phyloP scores from a whole-genome alignment of 2,797 vertebrate genomes.

The Monodelphis domestica region DNA sequence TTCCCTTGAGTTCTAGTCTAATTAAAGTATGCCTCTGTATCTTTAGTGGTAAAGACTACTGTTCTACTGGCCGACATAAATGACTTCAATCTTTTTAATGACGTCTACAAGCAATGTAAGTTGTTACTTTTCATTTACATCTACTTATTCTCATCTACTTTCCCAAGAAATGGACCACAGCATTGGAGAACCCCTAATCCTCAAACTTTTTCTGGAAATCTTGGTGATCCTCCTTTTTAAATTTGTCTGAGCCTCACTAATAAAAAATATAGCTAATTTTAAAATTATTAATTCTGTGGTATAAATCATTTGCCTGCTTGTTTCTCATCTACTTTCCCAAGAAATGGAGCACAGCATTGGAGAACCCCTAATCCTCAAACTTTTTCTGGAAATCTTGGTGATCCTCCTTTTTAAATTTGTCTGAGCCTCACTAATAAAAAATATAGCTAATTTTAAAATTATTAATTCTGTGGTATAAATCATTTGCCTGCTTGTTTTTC shows the following conservation, averaged over 20 bases:
- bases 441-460: background rate
- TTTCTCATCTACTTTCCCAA: background rate
- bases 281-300: background rate
- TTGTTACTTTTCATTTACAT: slow-evolving; percentile 68
- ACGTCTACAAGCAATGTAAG: slow-evolving; percentile 96
- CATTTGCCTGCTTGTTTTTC: background rate
- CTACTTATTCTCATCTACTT: background rate
- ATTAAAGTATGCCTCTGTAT: slow-evolving; percentile 46
- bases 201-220: background rate
- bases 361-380: background rate
- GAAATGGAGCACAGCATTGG: background rate
- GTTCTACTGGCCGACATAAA: slow-evolving; percentile 95
- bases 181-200: background rate
- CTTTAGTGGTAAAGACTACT: slow-evolving; percentile 96
- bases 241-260: background rate
- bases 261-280: background rate
- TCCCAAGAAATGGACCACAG: background rate
- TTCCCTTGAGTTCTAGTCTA: background rate
- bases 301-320: background rate
- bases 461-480: background rate
- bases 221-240: background rate
- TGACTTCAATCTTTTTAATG: slow-evolving; percentile 94
- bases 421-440: background rate
- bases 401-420: background rate
- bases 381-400: background rate